These are phyloP conservation scores for Gerris lacustris DNA, from an alignment of 2,888 invertebrate species.

Conservation along the genomic window DNA sequence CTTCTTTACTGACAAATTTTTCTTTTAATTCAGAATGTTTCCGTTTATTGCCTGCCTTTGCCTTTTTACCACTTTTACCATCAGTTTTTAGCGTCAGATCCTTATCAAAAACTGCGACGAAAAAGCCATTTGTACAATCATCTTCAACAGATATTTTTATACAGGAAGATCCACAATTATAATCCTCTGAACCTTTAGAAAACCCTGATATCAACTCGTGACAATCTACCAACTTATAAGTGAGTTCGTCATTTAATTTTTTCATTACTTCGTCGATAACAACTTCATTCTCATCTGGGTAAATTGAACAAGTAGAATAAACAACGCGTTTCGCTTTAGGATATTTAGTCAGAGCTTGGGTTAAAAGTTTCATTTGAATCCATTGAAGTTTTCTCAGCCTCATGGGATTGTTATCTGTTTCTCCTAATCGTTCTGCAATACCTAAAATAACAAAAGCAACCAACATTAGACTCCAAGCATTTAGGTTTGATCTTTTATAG, in stretches of 20 bases:
- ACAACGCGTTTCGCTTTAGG: constrained; percentile 73
- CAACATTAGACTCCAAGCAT: neutral
- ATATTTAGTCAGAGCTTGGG: constrained; percentile 72
- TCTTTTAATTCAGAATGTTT: constrained; percentile 17
- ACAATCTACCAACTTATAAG: constrained; percentile 32
- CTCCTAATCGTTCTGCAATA: neutral
- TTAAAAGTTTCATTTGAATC: constrained; percentile 69
- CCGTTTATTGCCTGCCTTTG: neutral
- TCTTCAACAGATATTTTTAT: constrained; percentile 61
- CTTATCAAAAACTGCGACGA: constrained; percentile 74
- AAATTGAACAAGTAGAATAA: constrained; percentile 91
- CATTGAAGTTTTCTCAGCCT: constrained; percentile 56
- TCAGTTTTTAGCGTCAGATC: neutral
- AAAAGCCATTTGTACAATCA: constrained; percentile 87
- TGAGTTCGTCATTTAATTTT: constrained; percentile 23
- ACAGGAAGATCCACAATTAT: constrained; percentile 57
- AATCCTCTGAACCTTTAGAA: constrained; percentile 46
- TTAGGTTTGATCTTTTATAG: too few relatives aligned
- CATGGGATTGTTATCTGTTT: constrained; percentile 32
- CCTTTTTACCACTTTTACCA: neutral
- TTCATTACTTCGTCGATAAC: constrained; percentile 64
- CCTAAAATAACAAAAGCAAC: constrained; percentile 6
- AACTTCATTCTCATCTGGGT: constrained; percentile 82
- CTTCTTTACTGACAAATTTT: constrained; percentile 20
- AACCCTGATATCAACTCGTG: constrained; percentile 22